These are phyloP conservation scores for Orycteropus afer DNA, from an alignment of 2,113 vertebrate genomes.

Conservation along the genomic window DNA sequence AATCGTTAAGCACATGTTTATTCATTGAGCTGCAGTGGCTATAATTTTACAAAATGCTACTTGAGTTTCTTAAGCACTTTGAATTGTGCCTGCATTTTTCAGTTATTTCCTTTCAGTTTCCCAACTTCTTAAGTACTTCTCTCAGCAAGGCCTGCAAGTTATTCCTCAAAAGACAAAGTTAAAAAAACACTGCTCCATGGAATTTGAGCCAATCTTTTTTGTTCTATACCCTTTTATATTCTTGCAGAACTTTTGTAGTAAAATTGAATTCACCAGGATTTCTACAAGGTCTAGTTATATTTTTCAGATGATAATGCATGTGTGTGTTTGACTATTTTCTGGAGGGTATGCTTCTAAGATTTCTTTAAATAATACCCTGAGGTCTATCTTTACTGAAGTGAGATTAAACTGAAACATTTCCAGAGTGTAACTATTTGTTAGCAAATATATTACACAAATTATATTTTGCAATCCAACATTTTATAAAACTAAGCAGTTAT, in stretches of 20 bases:
- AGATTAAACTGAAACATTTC: conserved; percentile 64
- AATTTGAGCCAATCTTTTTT: background rate
- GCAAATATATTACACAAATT: conserved; percentile 61
- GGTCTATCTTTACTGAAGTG: background rate
- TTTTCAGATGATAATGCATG: conserved; percentile 51
- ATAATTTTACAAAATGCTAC: conserved; percentile 1
- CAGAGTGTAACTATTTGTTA: conserved; percentile 57
- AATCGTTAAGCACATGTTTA: conserved; percentile 1
- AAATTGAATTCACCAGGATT: conserved; percentile 27
- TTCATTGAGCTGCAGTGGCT: background rate
- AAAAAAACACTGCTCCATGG: background rate
- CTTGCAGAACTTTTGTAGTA: background rate
- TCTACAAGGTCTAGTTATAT: conserved; percentile 6
- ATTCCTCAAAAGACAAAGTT: conserved; percentile 59
- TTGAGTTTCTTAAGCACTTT: conserved; percentile 12
- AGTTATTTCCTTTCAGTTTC: conserved; percentile 32
- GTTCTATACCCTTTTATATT: conserved; percentile 18
- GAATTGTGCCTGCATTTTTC: background rate
- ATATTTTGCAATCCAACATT: conserved; percentile 64
- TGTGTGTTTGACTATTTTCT: conserved; percentile 46
- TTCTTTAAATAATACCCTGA: conserved; percentile 43
- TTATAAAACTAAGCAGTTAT: conserved; percentile 73
- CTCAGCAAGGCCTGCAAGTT: conserved; percentile 4
- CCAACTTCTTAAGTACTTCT: background rate
- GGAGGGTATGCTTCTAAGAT: conserved; percentile 43